phyloP scores from a whole-genome alignment of 2,888 invertebrate species.

The Biston betularia region DNA sequence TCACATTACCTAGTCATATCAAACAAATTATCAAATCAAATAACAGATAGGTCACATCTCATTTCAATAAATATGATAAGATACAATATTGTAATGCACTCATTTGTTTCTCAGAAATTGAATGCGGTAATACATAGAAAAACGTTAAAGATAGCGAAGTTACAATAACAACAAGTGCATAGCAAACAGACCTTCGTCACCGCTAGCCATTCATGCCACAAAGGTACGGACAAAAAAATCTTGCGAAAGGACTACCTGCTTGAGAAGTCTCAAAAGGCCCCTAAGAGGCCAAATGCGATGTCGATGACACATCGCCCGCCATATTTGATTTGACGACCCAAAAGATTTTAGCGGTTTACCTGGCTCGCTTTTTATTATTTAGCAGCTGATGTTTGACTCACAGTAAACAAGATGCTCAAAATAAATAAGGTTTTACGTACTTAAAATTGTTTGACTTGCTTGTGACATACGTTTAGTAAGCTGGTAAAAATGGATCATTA shows the following conservation, averaged over 20 bases:
- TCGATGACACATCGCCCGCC: slow-evolving; percentile 69
- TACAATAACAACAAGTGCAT: slow-evolving; percentile 62
- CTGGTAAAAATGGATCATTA: neutral
- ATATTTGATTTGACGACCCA: slow-evolving; percentile 53
- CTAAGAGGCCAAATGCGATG: slow-evolving; percentile 55
- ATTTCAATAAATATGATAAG: slow-evolving; percentile 20
- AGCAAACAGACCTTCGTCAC: slow-evolving; percentile 54
- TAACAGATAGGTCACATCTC: slow-evolving; percentile 35
- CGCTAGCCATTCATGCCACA: slow-evolving; percentile 63
- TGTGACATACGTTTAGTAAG: neutral
- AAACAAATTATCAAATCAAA: slow-evolving; percentile 13
- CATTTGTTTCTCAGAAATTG: slow-evolving; percentile 41
- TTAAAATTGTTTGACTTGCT: slow-evolving; percentile 14
- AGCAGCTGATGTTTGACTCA: slow-evolving; percentile 69
- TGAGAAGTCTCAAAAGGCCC: slow-evolving; percentile 58
- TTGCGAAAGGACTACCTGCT: slow-evolving; percentile 78
- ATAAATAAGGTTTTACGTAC: slow-evolving; percentile 26
- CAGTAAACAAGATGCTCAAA: slow-evolving; percentile 37
- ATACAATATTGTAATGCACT: neutral
- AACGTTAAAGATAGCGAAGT: slow-evolving; percentile 46
- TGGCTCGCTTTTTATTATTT: slow-evolving; percentile 45
- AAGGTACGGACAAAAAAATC: slow-evolving; percentile 69
- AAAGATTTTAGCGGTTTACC: slow-evolving; percentile 43
- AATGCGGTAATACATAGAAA: slow-evolving; percentile 39
- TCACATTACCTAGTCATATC: neutral